A percentile compares a stretch with the other conserved stretches of the same genome.
phyloP scores from a whole-genome alignment of 2,888 invertebrate species.

The Itoplectis maculator region DNA sequence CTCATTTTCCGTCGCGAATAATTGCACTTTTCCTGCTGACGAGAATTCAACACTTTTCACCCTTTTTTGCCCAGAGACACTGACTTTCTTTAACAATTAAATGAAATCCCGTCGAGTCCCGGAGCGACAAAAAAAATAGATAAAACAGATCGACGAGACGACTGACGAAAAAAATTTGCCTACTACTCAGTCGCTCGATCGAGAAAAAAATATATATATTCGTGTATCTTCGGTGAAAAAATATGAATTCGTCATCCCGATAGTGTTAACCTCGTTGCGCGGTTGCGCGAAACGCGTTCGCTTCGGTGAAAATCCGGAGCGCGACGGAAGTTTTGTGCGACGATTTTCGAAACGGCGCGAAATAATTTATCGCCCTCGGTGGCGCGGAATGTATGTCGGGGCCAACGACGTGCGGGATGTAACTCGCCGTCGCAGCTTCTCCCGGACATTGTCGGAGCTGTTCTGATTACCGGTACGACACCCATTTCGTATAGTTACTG shows the following conservation, averaged over 20 bases:
- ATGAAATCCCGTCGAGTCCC: slow-evolving; percentile 1
- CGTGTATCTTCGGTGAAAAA: no score
- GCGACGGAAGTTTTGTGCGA: slow-evolving; percentile 25
- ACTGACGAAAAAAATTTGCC: background rate
- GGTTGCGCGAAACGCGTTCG: slow-evolving; percentile 12
- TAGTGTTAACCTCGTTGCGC: slow-evolving; percentile 15
- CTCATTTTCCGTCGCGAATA: slow-evolving; percentile 11
- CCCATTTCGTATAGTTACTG: slow-evolving; percentile 54
- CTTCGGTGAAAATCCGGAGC: slow-evolving; percentile 22
- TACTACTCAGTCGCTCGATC: background rate
- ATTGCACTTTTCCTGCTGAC: slow-evolving; percentile 22
- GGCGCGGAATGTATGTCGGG: slow-evolving; percentile 19
- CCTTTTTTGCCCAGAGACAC: background rate
- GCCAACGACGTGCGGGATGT: slow-evolving; percentile 11
- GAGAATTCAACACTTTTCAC: slow-evolving; percentile 1
- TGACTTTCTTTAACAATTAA: background rate
- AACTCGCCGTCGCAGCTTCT: slow-evolving; percentile 4
- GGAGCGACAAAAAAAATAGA: background rate
- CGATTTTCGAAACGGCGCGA: slow-evolving; percentile 53
- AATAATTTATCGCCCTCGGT: slow-evolving; percentile 50
- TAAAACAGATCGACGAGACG: background rate
- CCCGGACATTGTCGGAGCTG: slow-evolving; percentile 56
- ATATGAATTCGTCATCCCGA: background rate
- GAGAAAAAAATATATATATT: background rate
- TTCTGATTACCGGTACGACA: slow-evolving; percentile 58